These are phyloP conservation scores for Myotis daubentonii DNA, from an alignment of 2,797 vertebrate genomes.

Conservation along the genomic window DNA sequence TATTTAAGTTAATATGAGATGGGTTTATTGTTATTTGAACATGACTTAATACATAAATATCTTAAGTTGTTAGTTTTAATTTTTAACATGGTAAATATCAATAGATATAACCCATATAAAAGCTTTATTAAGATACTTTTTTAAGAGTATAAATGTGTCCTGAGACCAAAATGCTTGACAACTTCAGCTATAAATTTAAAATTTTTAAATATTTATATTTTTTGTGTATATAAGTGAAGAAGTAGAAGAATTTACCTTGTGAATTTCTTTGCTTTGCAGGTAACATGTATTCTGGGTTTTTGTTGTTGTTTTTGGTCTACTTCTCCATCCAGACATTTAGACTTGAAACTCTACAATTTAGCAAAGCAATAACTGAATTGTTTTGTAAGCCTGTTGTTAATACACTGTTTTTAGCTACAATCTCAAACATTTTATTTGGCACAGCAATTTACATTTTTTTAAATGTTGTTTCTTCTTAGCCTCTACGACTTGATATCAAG, in stretches of 20 bases:
- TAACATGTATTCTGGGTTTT: not conserved
- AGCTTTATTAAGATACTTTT: not conserved
- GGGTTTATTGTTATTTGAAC: constrained; percentile 38
- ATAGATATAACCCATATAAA: not conserved
- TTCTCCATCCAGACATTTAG: not conserved
- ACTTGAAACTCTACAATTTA: constrained; percentile 41
- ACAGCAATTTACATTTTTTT: not conserved
- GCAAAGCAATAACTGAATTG: constrained; percentile 27
- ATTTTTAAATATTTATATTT: not conserved
- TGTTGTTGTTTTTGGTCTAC: not conserved
- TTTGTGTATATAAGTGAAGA: constrained; percentile 2
- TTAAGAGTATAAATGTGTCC: not conserved
- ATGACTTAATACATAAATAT: constrained; percentile 29
- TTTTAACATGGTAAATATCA: constrained; percentile 49
- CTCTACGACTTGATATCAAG: constrained; percentile 99
- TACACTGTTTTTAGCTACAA: constrained; percentile 21
- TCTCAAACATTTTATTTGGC: not conserved
- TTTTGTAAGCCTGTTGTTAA: constrained; percentile 16
- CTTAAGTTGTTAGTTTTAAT: not conserved
- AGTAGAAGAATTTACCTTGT: not conserved
- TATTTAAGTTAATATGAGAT: not conserved
- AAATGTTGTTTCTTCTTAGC: constrained; percentile 84
- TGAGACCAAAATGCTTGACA: constrained; percentile 11
- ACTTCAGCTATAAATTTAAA: not conserved
- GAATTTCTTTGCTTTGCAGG: not conserved